Base-by-base conservation (phyloP, 2,888 invertebrate genomes). In the Frankliniella fusca region DNA sequence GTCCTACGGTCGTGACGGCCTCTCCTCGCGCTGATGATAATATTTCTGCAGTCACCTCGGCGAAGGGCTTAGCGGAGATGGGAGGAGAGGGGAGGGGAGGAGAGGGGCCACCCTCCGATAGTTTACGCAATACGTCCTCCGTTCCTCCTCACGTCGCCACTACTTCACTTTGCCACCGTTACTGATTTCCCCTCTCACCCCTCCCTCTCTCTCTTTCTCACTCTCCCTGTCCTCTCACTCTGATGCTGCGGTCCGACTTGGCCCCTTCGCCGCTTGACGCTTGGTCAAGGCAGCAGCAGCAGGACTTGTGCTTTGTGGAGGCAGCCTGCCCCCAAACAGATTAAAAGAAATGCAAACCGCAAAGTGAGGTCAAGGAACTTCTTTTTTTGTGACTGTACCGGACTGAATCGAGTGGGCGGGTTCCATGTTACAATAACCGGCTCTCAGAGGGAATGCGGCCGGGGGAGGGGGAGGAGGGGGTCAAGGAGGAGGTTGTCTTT, bases 21-120 rank as follows among this genome's bases (percentile, higher is more conserved):
- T 61, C 20, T 61, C 61, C 61, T 61, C 20, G 61, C 61, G 61
- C 54, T 54, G 18, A 27, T 76, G 70, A 76, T 76, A 76, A 76
- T 76, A 76, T 76, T 76, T 76, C 70, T 76, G 70, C 70, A 27
- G 18, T 54, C 54, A 1, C 54, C 54, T 54, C 54, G 54, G 15
- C 54, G 54, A 38, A 38, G 38, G 38, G 38, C 38, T 38, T 38
- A 2, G 38, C 38, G 38, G 38, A 5, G 38, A 38, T 2, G 3
- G 38, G 38, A 38, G 38, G 38, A 5, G 38, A 38, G 38, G 38
- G 38, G 38, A 38, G 38, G 38, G 38, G 38, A 38, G 38, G 38
- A 5, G 38, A 38, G 38, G 61, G 61, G 61, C 61, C 61, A 23
- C 3, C 23, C 70, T 70, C 70, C 10, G 70, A 12, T 27, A 12